Base-by-base conservation (phyloP, 2,797 vertebrate genomes). In the Cetoscarus ocellatus region DNA sequence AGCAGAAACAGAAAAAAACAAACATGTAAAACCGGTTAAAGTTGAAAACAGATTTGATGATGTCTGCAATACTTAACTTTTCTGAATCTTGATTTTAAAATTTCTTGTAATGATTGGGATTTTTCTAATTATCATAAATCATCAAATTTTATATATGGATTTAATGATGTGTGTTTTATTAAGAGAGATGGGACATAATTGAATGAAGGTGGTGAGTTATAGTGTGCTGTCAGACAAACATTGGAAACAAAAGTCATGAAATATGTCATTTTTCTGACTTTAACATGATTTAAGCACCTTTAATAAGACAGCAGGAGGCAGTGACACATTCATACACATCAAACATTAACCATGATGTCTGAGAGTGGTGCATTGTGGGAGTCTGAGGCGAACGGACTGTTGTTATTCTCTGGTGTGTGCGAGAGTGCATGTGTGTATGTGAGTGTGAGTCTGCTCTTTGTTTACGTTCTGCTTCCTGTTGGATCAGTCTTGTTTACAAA, bases 331-430 rank as follows among this genome's bases (percentile, higher is more conserved):
- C 3, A 65, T 13, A 34, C 7, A 8, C 13, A 6, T 44, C 39
- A 17, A 27, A 15, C 3, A 19, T 15, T 9, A 38, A 73, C 54
- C 47, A 57, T 40, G 8, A 19, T 9, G 48, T 13, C 18, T 27
- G 18, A 18, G 49, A 12, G 18, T 11, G 12, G 5, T 50, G 49
- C 73, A 76, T 73, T 72, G n/a, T 8, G 63, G 65, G 75, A 74
- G 72, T 84, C 67, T 74, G 77, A 73, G 77, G 10, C n/a, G n/a
- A n/a, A n/a, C n/a, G n/a, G n/a, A n/a, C 18, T 18, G 13, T 19
- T 71, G 57, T 71, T 71, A 63, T 44, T 4, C 38, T 60, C 43
- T 62, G 49, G 50, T 83, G 52, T 65, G 68, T 59, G 61, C 54
- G 61, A 47, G 61, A 67, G 61, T 71, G 65, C 58, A 53, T 73